phyloP scores from a whole-genome alignment of 2,113 vertebrate species.

The Dissostichus mawsoni region DNA sequence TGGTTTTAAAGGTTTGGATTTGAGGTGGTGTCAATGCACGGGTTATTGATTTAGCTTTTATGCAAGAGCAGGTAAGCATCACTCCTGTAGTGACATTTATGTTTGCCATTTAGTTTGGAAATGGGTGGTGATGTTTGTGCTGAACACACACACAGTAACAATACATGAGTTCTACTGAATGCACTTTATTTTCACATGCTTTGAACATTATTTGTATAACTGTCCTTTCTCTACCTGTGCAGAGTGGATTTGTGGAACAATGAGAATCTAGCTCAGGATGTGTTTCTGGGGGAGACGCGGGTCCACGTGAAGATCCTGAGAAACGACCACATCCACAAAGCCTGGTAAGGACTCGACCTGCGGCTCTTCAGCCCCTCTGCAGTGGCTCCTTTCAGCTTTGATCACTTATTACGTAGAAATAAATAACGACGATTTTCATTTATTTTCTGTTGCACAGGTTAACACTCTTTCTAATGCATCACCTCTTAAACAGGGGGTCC shows the following conservation, averaged over 20 bases:
- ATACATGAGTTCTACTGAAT: no score
- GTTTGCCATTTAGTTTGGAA: not conserved
- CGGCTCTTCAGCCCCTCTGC: no score
- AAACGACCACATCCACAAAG: conserved; percentile 90
- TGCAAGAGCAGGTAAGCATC: conserved; percentile 52
- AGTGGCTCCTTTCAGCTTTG: not conserved
- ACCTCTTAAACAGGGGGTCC: no score
- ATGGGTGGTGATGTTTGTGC: conserved; percentile 34
- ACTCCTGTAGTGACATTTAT: conserved; percentile 1
- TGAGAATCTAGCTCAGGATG: conserved; percentile 94
- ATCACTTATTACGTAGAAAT: no score
- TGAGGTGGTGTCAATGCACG: conserved; percentile 79
- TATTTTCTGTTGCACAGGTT: no score
- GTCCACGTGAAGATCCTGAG: conserved; percentile 93
- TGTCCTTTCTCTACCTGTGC: conserved; percentile 69
- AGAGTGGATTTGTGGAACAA: conserved; percentile 98
- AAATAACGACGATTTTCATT: no score
- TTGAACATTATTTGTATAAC: not conserved
- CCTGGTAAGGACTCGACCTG: conserved; percentile 87
- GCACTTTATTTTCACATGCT: no score
- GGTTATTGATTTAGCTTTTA: conserved; percentile 34
- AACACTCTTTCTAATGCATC: no score
- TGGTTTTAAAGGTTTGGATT: conserved; percentile 76
- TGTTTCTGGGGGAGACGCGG: conserved; percentile 95
- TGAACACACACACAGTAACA: conserved; percentile 26